Conservation (phyloP, 2,113 vertebrate genomes). For the Cyprinodon tularosa region DNA sequence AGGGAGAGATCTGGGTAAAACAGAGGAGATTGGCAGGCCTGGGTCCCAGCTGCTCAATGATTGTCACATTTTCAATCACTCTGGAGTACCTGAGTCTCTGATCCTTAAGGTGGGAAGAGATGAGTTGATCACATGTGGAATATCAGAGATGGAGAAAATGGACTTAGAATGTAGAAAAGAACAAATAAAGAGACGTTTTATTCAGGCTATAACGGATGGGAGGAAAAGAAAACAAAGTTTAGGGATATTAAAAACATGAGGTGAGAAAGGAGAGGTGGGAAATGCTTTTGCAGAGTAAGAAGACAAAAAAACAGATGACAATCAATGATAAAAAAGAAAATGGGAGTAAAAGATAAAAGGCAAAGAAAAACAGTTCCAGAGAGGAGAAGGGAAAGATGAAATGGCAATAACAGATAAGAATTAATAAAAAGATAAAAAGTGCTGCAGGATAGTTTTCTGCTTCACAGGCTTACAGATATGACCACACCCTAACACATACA, state of each 20-base stretch:
- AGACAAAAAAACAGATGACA: conserved; percentile 10
- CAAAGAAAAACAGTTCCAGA: not conserved
- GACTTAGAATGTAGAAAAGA: conserved; percentile 1
- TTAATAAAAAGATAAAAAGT: conserved; percentile 24
- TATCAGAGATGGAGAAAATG: conserved; percentile 13
- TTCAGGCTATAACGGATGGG: not conserved
- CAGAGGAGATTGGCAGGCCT: conserved; percentile 24
- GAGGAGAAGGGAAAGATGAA: conserved; percentile 13
- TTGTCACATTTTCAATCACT: conserved; percentile 39
- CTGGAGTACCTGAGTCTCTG: conserved; percentile 25
- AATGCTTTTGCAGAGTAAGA: not conserved
- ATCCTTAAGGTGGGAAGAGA: conserved; percentile 27
- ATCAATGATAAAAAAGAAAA: conserved; percentile 2
- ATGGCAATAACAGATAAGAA: conserved; percentile 25
- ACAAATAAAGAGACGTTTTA: not conserved
- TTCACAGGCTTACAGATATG: conserved; percentile 30
- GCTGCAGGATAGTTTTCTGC: conserved; percentile 24
- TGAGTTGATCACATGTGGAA: not conserved
- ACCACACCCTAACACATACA: conserved; percentile 13
- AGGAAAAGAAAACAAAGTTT: not conserved
- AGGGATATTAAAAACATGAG: not conserved
- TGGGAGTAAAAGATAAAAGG: not conserved
- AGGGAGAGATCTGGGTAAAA: conserved; percentile 23
- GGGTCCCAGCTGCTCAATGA: conserved; percentile 24
- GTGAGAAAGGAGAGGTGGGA: not conserved